These are phyloP conservation scores for Lanius collurio DNA, from an alignment of 2,113 vertebrate genomes.

Conservation along the genomic window DNA sequence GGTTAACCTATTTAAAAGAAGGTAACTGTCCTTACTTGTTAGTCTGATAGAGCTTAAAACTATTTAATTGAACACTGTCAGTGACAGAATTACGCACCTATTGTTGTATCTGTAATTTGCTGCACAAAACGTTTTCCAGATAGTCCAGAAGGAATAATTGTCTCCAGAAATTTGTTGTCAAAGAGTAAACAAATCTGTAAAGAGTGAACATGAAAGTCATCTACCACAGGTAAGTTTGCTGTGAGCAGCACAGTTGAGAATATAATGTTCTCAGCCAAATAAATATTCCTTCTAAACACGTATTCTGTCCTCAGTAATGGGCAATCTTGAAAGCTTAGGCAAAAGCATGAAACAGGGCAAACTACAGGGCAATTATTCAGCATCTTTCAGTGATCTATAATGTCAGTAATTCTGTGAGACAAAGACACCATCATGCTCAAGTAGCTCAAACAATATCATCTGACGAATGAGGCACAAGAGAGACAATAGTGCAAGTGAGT, in stretches of 20 bases:
- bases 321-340: neutral
- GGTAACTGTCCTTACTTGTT: neutral
- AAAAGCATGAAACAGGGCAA: neutral
- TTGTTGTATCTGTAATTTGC: neutral
- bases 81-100: neutral
- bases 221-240: neutral
- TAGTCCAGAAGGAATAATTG: neutral
- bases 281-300: neutral
- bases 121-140: neutral
- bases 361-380: neutral
- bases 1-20: conserved; percentile 15
- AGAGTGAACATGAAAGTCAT: neutral
- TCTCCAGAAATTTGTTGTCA: neutral
- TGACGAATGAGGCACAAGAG: neutral
- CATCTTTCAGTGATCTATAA: neutral
- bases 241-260: neutral
- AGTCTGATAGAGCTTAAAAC: neutral
- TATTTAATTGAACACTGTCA: neutral
- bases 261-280: neutral
- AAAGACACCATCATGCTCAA: neutral
- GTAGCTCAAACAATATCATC: neutral
- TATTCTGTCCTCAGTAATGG: neutral
- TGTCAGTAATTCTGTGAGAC: neutral
- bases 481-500: neutral
- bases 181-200: neutral